Percentiles rank a stretch among this genome's conserved stretches.
Conservation (phyloP, 2,888 invertebrate genomes). For the Drosophila aldrichi region DNA sequence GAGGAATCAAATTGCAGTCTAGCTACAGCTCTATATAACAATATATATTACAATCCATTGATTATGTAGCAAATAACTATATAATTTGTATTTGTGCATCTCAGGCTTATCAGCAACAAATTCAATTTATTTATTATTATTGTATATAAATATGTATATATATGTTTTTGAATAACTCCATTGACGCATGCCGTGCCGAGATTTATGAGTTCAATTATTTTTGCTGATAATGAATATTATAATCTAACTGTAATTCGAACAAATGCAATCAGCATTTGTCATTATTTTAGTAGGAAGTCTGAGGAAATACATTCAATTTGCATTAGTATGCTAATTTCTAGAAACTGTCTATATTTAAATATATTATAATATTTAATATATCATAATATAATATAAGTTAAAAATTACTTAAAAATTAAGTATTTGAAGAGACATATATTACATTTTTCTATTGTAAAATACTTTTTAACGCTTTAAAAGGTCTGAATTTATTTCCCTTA, state of each 20-base stretch:
- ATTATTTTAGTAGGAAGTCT: not conserved
- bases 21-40: not conserved
- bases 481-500: not conserved
- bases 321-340: not conserved
- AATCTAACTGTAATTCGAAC: slow-evolving; percentile 55
- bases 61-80: slow-evolving; percentile 11
- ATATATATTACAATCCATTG: slow-evolving; percentile 2
- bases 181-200: slow-evolving; percentile 40
- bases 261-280: slow-evolving; percentile 22
- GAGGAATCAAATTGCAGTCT: slow-evolving; percentile 7
- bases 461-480: too few relatives aligned
- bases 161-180: slow-evolving; percentile 20
- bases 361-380: too few relatives aligned
- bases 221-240: slow-evolving; percentile 53
- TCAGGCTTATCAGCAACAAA: slow-evolving; percentile 37
- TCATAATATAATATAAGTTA: too few relatives aligned
- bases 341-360: not conserved
- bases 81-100: slow-evolving; percentile 27
- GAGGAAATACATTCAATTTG: not conserved
- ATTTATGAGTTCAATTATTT: slow-evolving; percentile 39
- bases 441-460: too few relatives aligned
- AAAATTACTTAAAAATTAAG: too few relatives aligned
- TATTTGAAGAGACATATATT: too few relatives aligned
- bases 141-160: slow-evolving; percentile 1
- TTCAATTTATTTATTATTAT: slow-evolving; percentile 7